Evolutionary conservation across 2,888 invertebrate genomes (phyloP).

Genomic region (Lottia scabra): DNA sequence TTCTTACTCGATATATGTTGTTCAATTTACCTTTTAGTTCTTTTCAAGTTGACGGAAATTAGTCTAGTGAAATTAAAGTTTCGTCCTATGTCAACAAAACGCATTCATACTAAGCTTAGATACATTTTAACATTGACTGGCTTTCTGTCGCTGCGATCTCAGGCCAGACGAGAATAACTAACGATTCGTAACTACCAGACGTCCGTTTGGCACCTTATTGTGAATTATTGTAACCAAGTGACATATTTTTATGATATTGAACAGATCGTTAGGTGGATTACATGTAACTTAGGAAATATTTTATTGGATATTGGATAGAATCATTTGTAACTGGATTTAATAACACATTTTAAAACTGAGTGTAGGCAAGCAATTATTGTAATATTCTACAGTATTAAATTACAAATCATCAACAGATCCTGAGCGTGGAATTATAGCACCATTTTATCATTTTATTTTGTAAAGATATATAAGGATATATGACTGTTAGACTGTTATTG

Average conservation of each 20-base stretch:
- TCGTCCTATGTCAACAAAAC: conserved; percentile 15
- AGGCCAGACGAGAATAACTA: background rate
- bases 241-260: background rate
- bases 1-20: background rate
- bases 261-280: background rate
- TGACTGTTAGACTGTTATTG: too few relatives aligned
- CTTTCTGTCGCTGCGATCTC: background rate
- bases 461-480: too few relatives aligned
- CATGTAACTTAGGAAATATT: background rate
- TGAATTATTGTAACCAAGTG: background rate
- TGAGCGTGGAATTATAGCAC: too few relatives aligned
- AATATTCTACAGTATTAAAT: too few relatives aligned
- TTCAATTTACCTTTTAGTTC: conserved; percentile 15
- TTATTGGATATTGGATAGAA: background rate
- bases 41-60: conserved; percentile 18
- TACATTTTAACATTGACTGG: conserved; percentile 4
- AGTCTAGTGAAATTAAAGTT: conserved; percentile 12
- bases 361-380: background rate
- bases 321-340: background rate
- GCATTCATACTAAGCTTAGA: conserved; percentile 15
- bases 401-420: too few relatives aligned
- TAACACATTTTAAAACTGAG: background rate
- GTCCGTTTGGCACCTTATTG: background rate
- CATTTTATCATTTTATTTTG: too few relatives aligned
- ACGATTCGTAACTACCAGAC: background rate